Base-by-base conservation (phyloP, 2,797 vertebrate species). In the Champsocephalus gunnari region DNA sequence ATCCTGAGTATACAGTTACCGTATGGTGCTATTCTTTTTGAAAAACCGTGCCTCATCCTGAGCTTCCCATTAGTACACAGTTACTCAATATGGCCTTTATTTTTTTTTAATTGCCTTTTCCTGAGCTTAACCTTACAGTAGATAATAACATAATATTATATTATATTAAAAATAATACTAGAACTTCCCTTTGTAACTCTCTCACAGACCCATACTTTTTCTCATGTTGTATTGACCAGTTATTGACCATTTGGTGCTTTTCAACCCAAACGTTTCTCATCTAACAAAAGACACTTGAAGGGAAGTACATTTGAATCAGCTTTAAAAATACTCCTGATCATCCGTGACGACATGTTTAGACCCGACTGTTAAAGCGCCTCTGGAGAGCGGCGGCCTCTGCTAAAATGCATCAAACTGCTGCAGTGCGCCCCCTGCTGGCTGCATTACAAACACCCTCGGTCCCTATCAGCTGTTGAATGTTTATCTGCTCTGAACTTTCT, bases 361-460 rank as follows among this genome's bases (percentile, higher is more conserved):
- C 58, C 13, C 1, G 24, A 34, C 34, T 38, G 43, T 24, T 12
- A 4, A 44, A 62, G 17, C 47, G 10, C 34, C 32, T 21, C 28
- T 28, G 28, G 28, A 55, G 34, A 13, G 16, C 3, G 1, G 7
- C 59, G 49, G 28, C 58, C 68, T 59, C 0, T 1, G 12, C 16
- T 32, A 38, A 38, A 38, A 38, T 38, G 2, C 34, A 38, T 38
- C 5, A 43, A 38, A 2, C 38, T 66, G 66, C 75, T 67, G 66
- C 60, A 59, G 57, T 80, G 49, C 58, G 80, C 77, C 77, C 72
- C 72, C 81, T 83, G 41, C 65, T 83, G 81, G 65, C 38, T 4
- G 24, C 10, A 45, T 51, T 47, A 8, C n/a, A 38, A 38, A 38
- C 34, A 38, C 34, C 34, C 8, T 38, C n/a, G 5, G 24, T 74